A percentile compares a stretch with the other conserved stretches of the same genome.
Evolutionary conservation across 23 tunicate species (phyloP).

Genomic region (Ascidia mentula): DNA sequence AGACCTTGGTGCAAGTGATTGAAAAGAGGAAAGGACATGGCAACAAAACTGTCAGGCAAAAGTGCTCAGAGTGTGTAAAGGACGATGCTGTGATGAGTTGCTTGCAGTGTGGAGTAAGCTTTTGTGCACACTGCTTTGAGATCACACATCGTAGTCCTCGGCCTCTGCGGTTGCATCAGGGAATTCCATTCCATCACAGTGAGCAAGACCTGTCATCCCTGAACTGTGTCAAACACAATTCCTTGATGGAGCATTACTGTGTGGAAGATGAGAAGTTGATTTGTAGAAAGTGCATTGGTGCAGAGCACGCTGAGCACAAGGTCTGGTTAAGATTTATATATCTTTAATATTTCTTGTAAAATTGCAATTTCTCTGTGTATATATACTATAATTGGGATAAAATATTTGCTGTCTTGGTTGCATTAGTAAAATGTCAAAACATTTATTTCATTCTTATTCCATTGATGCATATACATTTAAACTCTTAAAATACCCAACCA

Average conservation of each 20-base stretch:
- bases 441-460: too few species aligned
- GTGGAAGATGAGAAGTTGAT: constrained; percentile 26
- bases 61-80: constrained; percentile 14
- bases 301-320: neutral
- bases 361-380: too few species aligned
- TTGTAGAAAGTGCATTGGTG: constrained; percentile 31
- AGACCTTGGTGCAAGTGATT: neutral
- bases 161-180: constrained; percentile 5
- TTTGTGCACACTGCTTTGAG: constrained; percentile 6
- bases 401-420: too few species aligned
- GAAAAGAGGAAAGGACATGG: neutral
- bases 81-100: constrained; percentile 4
- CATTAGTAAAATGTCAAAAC: too few species aligned
- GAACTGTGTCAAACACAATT: constrained; percentile 12
- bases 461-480: too few species aligned
- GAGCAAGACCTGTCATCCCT: constrained; percentile 1
- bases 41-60: neutral
- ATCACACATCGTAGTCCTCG: neutral
- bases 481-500: too few species aligned
- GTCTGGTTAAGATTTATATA: too few species aligned
- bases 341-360: too few species aligned
- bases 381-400: too few species aligned
- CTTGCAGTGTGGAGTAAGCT: constrained; percentile 1
- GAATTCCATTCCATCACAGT: constrained; percentile 1
- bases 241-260: constrained; percentile 28